Evolutionary conservation across 1,140 invertebrate species (phyloP), one percentile per base, ranked within the genome.

Genomic region (Trinorchestia longiramus): DNA sequence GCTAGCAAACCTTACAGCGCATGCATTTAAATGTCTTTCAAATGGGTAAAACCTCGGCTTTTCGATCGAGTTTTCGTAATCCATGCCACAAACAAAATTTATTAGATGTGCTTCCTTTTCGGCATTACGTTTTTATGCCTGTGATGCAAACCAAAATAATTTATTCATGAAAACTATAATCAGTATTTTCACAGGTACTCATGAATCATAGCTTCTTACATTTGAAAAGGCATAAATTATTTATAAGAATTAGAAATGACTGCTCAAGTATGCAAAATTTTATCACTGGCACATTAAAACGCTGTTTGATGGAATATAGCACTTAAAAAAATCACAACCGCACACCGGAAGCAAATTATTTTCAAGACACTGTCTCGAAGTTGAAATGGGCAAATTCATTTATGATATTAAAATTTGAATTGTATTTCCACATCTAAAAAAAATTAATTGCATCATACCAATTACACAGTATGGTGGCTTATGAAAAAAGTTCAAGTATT

Each of bases 11-110:
- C 92, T 43, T 43, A 42, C 92, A 94, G 17, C 92, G 92, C 92
- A 94, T 94, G 92, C 92, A 94, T 94, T 94, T 94, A 94, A 94
- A 94, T 94, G 92, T 44, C 43, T 47, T 94, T 94, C 92, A 45
- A 94, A 94, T 94, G 92, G 36, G 92, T 41, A 47, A 94, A 94
- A 94, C 44, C 92, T 11, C 43, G 44, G 92, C 44, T 43, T 45
- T 43, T 43, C 43, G 92, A 94, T 43, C 88, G 92, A 45, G 43
- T 94, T 45, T 43, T 43, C 92, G 36, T 47, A 45, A 94, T 94
- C 92, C 92, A 28, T 11, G 43, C 43, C 41, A 36, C 41, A 94
- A 94, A 43, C 88, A 43, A 45, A 94, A 94, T 47, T n/a, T 94
- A 94, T 94, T 45, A 43, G 44, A 94, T 40, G 92, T 42, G 43